These are phyloP conservation scores for Uromys caudimaculatus DNA, from an alignment of 2,797 vertebrate species.

Conservation along the genomic window DNA sequence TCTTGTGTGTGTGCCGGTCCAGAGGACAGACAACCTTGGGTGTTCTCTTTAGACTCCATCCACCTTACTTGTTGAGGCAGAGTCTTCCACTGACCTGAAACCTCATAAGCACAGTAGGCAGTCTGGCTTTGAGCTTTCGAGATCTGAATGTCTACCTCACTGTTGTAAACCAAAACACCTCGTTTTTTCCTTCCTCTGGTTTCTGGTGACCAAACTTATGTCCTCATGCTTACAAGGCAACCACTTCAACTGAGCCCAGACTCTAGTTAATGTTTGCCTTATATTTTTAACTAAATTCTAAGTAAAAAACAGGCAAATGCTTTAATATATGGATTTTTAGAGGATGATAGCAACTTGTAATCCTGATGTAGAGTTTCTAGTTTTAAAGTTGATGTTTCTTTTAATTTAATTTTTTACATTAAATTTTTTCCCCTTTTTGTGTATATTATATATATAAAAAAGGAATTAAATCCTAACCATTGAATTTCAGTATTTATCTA, in stretches of 20 bases:
- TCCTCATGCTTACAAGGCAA: neutral
- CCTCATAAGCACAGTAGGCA: neutral
- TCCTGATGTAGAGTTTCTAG: neutral
- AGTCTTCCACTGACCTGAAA: neutral
- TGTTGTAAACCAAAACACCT: neutral
- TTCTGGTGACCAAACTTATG: neutral
- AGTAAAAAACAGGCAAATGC: constrained; percentile 40
- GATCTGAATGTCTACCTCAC: neutral
- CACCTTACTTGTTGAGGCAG: neutral
- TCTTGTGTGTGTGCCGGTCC: neutral
- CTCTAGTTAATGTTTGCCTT: constrained; percentile 54
- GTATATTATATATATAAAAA: no score
- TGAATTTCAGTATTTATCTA: neutral
- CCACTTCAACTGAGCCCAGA: neutral
- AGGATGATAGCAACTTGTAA: neutral
- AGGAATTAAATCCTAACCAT: neutral
- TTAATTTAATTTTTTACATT: neutral
- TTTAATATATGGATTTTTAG: constrained; percentile 29
- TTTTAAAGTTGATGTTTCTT: neutral
- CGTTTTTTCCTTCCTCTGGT: neutral
- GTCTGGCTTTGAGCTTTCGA: neutral
- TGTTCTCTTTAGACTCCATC: neutral
- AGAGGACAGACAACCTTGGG: neutral
- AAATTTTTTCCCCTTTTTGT: neutral
- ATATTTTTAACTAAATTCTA: constrained; percentile 45